A percentile compares a stretch with the other conserved stretches of the same genome.
Evolutionary conservation across 2,113 vertebrate genomes (phyloP).

Genomic region (Pelecanoides urinatrix): DNA sequence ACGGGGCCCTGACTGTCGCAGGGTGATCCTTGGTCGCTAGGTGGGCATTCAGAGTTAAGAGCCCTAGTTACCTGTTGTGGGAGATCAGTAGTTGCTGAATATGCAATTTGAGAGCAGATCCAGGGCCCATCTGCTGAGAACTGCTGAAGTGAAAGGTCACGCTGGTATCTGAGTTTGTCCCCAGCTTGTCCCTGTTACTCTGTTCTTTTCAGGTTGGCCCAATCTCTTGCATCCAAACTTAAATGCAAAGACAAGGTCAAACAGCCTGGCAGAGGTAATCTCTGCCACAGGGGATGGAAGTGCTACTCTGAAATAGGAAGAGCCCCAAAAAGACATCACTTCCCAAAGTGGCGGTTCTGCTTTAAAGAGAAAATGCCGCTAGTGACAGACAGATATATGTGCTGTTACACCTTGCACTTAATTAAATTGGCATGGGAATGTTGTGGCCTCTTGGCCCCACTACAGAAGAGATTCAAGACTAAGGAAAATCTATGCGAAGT

Average conservation of each 20-base stretch:
- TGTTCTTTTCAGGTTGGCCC: not conserved
- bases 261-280: no score
- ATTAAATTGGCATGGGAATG: not conserved
- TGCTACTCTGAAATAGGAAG: not conserved
- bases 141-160: rapidly evolving
- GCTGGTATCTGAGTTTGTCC: not conserved
- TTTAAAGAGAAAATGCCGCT: not conserved
- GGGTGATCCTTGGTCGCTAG: no score
- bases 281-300: not conserved
- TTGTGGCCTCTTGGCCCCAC: not conserved
- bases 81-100: not conserved
- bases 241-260: not conserved
- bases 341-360: not conserved
- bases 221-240: rapidly evolving
- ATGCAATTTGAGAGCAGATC: not conserved
- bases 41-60: not conserved
- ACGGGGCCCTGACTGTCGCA: rapidly evolving
- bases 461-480: not conserved
- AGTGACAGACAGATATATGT: no score
- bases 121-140: not conserved
- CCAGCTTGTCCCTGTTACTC: no score
- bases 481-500: rapidly evolving
- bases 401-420: no score
- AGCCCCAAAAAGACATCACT: not conserved
- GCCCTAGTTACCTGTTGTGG: no score